Base-by-base conservation (phyloP, 2,797 vertebrate species). In the Tachyglossus aculeatus region DNA sequence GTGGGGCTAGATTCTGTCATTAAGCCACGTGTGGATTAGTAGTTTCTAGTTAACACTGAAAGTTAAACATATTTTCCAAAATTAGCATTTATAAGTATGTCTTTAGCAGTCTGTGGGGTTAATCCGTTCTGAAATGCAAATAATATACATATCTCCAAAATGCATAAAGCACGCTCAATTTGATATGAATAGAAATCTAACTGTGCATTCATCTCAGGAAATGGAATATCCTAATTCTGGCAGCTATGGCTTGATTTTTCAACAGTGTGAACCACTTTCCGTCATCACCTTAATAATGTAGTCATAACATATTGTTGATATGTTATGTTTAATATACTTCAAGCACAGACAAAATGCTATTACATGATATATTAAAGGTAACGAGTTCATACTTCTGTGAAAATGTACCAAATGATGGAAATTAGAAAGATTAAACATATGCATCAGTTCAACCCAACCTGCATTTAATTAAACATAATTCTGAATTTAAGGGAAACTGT, bases 281-380 rank as follows among this genome's bases (percentile, higher is more conserved):
- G 67, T 66, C 32, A 43, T 72, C 78, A 65, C 80, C 14, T 71
- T 59, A 67, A 47, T n/a, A n/a, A 68, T 71, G 13, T 19, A 48
- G 19, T 61, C 52, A 21, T 67, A 51, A 51, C 25, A 27, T 64
- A 77, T 54, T 56, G 4, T 71, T n/a, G n/a, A n/a, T n/a, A n/a
- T n/a, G n/a, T n/a, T 69, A 41, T 67, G 56, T 61, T 62, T 68
- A 11, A 52, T 37, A 54, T 48, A 61, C n/a, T 72, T 76, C 14
- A 1, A 55, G 10, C 19, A 55, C 18, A 61, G 22, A 63, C 4
- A 36, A 55, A 43, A 57, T 59, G 14, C n/a, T 57, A 7, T 7
- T 73, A 2, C 51, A 50, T 64, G 27, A 57, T 71, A 34, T 44
- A 40, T 55, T 22, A 59, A 31, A 76, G 15, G 16, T 68, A 77